A percentile compares a stretch with the other conserved stretches of the same genome.
Conservation (phyloP, 2,113 vertebrate species). For the Tursiops truncatus region DNA sequence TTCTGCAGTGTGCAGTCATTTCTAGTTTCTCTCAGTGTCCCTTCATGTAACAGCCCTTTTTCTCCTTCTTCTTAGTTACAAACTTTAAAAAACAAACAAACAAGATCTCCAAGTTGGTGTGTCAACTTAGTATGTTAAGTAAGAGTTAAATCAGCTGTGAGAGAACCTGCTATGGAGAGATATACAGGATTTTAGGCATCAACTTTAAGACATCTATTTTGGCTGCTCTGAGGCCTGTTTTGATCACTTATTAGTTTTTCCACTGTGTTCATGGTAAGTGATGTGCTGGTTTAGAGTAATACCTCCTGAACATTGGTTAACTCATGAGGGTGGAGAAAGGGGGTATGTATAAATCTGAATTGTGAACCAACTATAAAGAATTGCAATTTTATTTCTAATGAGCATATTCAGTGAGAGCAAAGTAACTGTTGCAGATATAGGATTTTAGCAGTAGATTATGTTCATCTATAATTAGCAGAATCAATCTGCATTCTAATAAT, state of each 20-base stretch:
- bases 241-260: not conserved
- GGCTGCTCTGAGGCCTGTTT: not conserved
- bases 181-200: not conserved
- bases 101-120: not conserved
- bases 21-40: slow-evolving; percentile 7
- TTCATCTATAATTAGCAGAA: slow-evolving; percentile 68
- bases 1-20: not conserved
- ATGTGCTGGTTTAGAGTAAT: slow-evolving; percentile 22
- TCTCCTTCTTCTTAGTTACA: not conserved
- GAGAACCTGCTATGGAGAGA: not conserved
- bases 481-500: slow-evolving; percentile 68
- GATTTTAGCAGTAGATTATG: slow-evolving; percentile 58
- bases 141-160: slow-evolving; percentile 14
- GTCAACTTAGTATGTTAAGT: not conserved
- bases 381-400: slow-evolving; percentile 61
- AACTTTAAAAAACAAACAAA: not conserved
- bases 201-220: slow-evolving; percentile 6
- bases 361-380: slow-evolving; percentile 52
- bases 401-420: slow-evolving; percentile 31
- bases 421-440: slow-evolving; percentile 52
- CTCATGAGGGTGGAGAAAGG: not conserved
- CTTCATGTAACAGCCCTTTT: slow-evolving; percentile 16
- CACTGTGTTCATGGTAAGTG: not conserved
- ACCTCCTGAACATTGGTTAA: slow-evolving; percentile 12
- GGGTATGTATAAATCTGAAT: not conserved